phyloP scores from a whole-genome alignment of 2,113 vertebrate species.

The Camarhynchus parvulus region DNA sequence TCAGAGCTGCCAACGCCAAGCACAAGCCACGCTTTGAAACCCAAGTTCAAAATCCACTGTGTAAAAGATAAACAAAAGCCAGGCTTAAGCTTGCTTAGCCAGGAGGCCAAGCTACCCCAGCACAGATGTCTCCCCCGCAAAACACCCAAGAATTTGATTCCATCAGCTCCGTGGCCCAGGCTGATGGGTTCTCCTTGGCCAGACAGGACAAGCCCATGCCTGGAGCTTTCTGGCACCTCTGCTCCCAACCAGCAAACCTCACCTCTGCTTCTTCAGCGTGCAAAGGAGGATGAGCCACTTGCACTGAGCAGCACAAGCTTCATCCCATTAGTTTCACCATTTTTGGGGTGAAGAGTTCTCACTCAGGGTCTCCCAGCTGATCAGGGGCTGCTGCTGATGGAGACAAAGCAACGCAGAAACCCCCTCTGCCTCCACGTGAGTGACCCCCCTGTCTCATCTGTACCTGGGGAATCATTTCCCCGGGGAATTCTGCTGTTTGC shows the following conservation, averaged over 20 bases:
- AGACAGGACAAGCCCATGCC: not conserved
- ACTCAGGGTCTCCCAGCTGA: not conserved
- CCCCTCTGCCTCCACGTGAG: fast-evolving
- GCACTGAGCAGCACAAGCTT: not conserved
- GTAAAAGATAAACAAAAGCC: not conserved
- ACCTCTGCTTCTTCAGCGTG: not conserved
- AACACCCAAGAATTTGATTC: not conserved
- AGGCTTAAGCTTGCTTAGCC: not conserved
- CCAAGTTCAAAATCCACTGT: not conserved
- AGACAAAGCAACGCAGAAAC: not conserved
- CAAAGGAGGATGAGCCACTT: not conserved
- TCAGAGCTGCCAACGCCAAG: not conserved
- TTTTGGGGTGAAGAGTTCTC: not conserved
- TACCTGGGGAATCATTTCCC: not conserved
- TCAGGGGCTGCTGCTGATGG: not conserved
- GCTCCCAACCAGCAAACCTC: not conserved
- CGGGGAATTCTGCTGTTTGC: not conserved
- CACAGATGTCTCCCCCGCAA: not conserved
- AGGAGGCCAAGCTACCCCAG: not conserved
- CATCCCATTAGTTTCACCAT: fast-evolving
- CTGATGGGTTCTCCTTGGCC: not conserved
- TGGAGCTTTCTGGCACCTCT: not conserved
- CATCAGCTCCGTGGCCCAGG: not conserved
- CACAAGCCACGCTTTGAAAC: not conserved
- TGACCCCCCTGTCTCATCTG: fast-evolving